These are phyloP conservation scores for Caenorhabditis japonica DNA, from an alignment of 2,888 invertebrate genomes.

Conservation along the genomic window DNA sequence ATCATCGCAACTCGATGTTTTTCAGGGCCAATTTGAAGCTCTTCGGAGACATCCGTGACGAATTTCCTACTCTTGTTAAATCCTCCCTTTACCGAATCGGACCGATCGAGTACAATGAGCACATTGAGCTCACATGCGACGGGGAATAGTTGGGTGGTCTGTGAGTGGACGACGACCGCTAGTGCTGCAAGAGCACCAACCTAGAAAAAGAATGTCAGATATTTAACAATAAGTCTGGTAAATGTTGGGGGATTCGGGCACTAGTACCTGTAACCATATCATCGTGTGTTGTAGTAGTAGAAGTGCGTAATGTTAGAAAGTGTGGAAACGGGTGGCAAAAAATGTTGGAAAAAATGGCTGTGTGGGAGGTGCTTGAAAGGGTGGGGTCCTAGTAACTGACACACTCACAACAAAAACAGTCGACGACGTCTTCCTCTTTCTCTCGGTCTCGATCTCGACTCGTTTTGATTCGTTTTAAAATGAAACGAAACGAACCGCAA, in stretches of 20 bases:
- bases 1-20: conserved; percentile 74
- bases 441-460: conserved; percentile 14
- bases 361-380: conserved; percentile 18
- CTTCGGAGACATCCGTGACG: conserved; percentile 74
- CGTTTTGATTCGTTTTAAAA: conserved; percentile 12
- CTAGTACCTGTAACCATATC: conserved; percentile 41
- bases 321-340: not conserved
- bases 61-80: conserved; percentile 75
- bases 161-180: conserved; percentile 52
- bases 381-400: conserved; percentile 32
- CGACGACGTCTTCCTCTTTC: not conserved
- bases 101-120: conserved; percentile 71
- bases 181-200: conserved; percentile 54
- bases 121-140: conserved; percentile 74
- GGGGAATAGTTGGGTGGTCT: conserved; percentile 70
- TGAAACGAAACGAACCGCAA: conserved; percentile 13
- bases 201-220: conserved; percentile 24
- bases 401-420: conserved; percentile 32
- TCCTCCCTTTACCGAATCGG: conserved; percentile 69
- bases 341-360: conserved; percentile 14
- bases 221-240: not conserved
- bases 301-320: conserved; percentile 13
- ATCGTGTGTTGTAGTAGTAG: conserved; percentile 12
- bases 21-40: conserved; percentile 73
- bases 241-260: not conserved